Evolutionary conservation across 1,140 invertebrate genomes (phyloP), one percentile per base, ranked within the genome.

Genomic region (Octopus sinensis): DNA sequence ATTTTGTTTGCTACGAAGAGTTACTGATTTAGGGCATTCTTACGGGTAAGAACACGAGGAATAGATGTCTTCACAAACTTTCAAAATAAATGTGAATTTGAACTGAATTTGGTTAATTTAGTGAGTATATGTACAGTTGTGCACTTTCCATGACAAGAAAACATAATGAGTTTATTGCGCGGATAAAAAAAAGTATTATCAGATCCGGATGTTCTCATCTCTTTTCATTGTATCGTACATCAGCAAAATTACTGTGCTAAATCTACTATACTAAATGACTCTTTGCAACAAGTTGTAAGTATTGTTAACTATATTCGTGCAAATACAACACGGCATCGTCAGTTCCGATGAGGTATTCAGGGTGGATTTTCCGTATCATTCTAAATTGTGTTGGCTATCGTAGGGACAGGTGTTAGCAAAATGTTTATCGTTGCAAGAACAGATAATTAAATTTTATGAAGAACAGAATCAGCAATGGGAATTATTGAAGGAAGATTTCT

Each of bases 301-400:
- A 76, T 76, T 76, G 75, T 76, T 30, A 76, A 76, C 75, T 76
- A 76, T 76, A 76, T 76, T 76, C 75, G 4, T 76, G 75, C 75
- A 76, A 76, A 76, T 76, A 23, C 10, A 76, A 76, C 75, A 12
- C 1, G 43, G 23, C 75, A 76, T 76, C 75, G 23, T 76, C 75
- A 76, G 75, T 76, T 76, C 23, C 4, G 30, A 43, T 43, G 30
- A 43, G 30, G 30, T 1, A 43, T 43, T 43, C 30, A 43, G 30
- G 2, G 30, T 0, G 30, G 30, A 43, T 43, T 43, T 43, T 43
- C 30, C 30, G 30, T 43, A 43, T 43, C 30, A 43, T 1, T 43
- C 30, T 43, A 43, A 43, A 43, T 2, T n/a, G n/a, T 43, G 30
- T 43, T 43, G 30, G 30, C 30, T 43, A 43, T 43, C 30, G 30